These are phyloP conservation scores for Clarias gariepinus DNA, from an alignment of 2,113 vertebrate species.

Conservation along the genomic window DNA sequence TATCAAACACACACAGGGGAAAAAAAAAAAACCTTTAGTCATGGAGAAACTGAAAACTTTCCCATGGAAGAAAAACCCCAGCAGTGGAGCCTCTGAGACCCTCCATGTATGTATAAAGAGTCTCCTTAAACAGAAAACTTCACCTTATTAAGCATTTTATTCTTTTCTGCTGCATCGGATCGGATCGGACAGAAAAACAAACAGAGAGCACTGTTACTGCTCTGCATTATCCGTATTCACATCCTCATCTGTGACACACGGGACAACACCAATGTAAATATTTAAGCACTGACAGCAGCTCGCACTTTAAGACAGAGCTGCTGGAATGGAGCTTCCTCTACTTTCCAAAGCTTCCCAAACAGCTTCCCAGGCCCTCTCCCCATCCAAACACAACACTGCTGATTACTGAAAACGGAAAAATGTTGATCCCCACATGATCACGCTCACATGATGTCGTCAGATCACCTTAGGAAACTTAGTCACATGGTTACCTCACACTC, in stretches of 20 bases:
- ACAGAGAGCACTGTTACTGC: not conserved
- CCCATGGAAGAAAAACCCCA: no score
- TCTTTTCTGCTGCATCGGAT: no score
- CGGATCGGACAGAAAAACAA: not conserved
- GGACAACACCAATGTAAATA: conserved; percentile 68
- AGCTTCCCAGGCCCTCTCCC: not conserved
- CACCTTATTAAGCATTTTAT: no score
- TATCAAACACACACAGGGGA: no score
- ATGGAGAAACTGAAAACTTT: no score
- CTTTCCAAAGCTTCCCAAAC: not conserved
- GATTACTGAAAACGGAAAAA: not conserved
- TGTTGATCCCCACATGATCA: conserved; percentile 21
- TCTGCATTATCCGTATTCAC: not conserved
- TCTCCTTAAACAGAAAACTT: no score
- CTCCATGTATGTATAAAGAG: no score
- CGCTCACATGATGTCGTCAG: conserved; percentile 62
- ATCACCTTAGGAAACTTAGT: conserved; percentile 53
- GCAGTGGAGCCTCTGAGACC: no score
- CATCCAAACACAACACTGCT: not conserved
- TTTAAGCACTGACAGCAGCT: conserved; percentile 61
- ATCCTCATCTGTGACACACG: conserved; percentile 21
- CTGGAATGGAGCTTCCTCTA: not conserved
- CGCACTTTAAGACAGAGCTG: not conserved
- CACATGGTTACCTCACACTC: conserved; percentile 56
- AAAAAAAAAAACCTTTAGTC: no score